These are phyloP conservation scores for Porites lutea DNA, from an alignment of 64 coral and sea anemone genomes.

Conservation along the genomic window DNA sequence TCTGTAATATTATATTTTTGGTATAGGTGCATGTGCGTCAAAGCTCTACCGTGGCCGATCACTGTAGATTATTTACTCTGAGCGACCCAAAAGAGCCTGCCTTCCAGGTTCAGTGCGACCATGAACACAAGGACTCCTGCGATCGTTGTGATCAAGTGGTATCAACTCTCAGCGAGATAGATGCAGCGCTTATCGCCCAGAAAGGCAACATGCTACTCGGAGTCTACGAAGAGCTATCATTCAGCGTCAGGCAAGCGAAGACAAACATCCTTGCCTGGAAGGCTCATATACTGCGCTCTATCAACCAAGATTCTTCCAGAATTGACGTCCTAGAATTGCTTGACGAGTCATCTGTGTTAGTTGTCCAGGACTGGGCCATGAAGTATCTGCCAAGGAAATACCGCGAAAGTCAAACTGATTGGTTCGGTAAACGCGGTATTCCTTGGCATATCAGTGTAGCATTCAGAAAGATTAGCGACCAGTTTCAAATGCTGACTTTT, in stretches of 20 bases:
- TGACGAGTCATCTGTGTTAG: not conserved
- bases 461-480: not conserved
- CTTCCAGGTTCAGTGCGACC: not conserved
- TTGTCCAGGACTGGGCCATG: slow-evolving; percentile 48
- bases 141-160: not conserved
- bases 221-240: slow-evolving; percentile 10
- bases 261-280: slow-evolving; percentile 46
- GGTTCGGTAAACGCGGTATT: slow-evolving; percentile 53
- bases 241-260: not conserved
- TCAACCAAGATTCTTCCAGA: slow-evolving; percentile 33
- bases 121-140: not conserved
- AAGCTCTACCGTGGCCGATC: not conserved
- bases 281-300: slow-evolving; percentile 30
- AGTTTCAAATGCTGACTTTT: slow-evolving; percentile 46
- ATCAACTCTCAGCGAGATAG: not conserved
- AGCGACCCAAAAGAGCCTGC: not conserved
- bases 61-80: not conserved
- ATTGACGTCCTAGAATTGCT: slow-evolving; percentile 17
- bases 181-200: not conserved
- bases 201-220: not conserved
- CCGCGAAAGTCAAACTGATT: slow-evolving; percentile 28
- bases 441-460: slow-evolving; percentile 38
- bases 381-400: slow-evolving; percentile 48
- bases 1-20: not conserved
- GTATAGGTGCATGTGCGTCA: not conserved